A percentile compares a stretch with the other conserved stretches of the same genome.
phyloP scores from a whole-genome alignment of 2,888 invertebrate species.

The Apodemia hepburni region DNA sequence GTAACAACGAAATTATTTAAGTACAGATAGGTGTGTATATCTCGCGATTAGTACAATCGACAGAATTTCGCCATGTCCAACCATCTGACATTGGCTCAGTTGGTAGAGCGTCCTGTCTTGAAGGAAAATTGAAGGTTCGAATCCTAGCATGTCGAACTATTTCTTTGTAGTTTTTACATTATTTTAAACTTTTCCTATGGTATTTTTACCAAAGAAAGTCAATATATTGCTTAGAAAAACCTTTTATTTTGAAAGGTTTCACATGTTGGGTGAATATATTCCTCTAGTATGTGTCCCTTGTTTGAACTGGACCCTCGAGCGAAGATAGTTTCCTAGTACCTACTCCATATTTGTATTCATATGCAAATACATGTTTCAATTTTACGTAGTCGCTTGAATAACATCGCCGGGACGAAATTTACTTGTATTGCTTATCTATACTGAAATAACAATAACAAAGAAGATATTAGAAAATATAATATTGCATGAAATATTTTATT shows the following conservation, averaged over 20 bases:
- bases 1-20: too few species aligned
- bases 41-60: too few species aligned
- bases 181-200: too few species aligned
- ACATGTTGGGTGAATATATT: conserved; percentile 12
- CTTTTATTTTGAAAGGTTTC: conserved; percentile 4
- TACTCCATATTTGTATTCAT: conserved; percentile 34
- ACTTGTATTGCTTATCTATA: background rate
- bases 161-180: too few species aligned
- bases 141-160: too few species aligned
- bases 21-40: too few species aligned
- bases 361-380: conserved; percentile 39
- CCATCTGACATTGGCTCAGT: too few species aligned
- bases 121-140: too few species aligned
- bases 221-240: conserved; percentile 22
- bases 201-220: too few species aligned
- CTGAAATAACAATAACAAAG: conserved; percentile 1
- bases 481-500: background rate
- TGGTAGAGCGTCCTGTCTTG: too few species aligned
- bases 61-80: too few species aligned
- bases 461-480: background rate
- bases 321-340: conserved; percentile 34
- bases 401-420: conserved; percentile 24
- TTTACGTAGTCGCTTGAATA: conserved; percentile 28
- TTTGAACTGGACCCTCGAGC: conserved; percentile 36
- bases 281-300: conserved; percentile 20